Evolutionary conservation across 2,797 vertebrate species (phyloP), one percentile per base, ranked within the genome.

Genomic region (Liasis olivaceus): DNA sequence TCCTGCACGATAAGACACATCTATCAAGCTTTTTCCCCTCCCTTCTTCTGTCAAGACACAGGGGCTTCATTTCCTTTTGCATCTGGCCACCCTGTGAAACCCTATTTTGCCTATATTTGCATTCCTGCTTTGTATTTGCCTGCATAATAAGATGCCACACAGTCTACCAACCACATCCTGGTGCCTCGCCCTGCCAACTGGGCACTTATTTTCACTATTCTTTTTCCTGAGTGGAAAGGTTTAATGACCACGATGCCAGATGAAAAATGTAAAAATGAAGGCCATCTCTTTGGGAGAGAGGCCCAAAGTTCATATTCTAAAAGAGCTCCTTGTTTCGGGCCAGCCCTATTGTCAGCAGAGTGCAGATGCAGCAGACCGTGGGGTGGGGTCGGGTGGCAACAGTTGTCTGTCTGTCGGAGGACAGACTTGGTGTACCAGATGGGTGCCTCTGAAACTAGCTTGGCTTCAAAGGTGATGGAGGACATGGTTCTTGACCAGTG

Each of bases 81-180:
- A 87, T 14, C 28, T 56, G 42, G 42, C 47, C 22, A 42, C 88
- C 26, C 36, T 47, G 47, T 51, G 54, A 90, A 87, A 14, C 51
- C 17, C 47, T 66, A 31, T 81, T 89, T 84, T 17, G 31, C 59
- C 11, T 58, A 24, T 42, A 81, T 93, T 90, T 90, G 58, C 85
- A 42, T 81, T 69, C 89, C 85, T 77, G 59, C 24, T 72, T 69
- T 64, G 60, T 88, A 69, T 91, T 91, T 91, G 81, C 62, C 69
- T 63, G 88, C 72, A 42, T 88, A 84, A 84, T 24, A 47, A 77
- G 58, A 77, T 36, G 58, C 64, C 90, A 93, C 87, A 66, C 85
- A 58, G 47, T 58, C 69, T 59, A 54, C 12, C 22, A 87, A 36
- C 51, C 72, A 91, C 87, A 91, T 91, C 86, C 90, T 91, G 87